These are phyloP conservation scores for Thyatira batis DNA, from an alignment of 2,888 invertebrate species.

Conservation along the genomic window DNA sequence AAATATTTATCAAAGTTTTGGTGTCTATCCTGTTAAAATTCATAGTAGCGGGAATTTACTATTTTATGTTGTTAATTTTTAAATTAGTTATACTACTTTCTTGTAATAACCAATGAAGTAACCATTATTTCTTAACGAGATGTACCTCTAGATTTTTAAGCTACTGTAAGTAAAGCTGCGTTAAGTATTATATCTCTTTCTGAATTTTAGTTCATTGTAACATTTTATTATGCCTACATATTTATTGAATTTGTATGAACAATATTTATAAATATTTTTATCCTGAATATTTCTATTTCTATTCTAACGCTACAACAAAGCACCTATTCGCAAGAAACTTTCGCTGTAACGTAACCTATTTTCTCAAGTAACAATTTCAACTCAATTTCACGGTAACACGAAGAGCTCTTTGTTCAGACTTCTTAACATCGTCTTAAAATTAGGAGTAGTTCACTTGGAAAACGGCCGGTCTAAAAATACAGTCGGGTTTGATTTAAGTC, in stretches of 20 bases:
- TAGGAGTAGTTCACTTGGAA: slow-evolving; percentile 30
- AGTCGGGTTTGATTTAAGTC: slow-evolving; percentile 28
- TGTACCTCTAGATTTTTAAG: too few relatives aligned
- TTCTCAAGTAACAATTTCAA: slow-evolving; percentile 15
- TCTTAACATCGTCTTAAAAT: slow-evolving; percentile 23
- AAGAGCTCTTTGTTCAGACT: slow-evolving; percentile 24
- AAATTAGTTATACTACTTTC: too few relatives aligned
- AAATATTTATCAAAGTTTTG: too few relatives aligned
- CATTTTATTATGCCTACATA: too few relatives aligned
- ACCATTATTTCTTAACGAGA: too few relatives aligned
- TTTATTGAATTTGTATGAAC: too few relatives aligned
- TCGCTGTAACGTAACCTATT: slow-evolving; percentile 3
- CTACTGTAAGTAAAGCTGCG: too few relatives aligned
- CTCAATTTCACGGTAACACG: slow-evolving; percentile 22
- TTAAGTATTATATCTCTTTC: too few relatives aligned
- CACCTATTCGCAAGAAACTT: not conserved
- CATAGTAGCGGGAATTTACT: too few relatives aligned
- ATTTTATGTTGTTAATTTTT: too few relatives aligned
- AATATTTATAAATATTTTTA: not conserved
- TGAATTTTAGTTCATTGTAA: slow-evolving; percentile 8
- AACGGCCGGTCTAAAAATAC: slow-evolving; percentile 28
- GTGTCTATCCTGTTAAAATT: too few relatives aligned
- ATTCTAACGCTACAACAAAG: not conserved
- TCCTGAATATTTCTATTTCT: not conserved
- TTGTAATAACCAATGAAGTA: too few relatives aligned